Evolutionary conservation across 2,113 vertebrate genomes (phyloP).

Genomic region (Eptatretus burgeri): DNA sequence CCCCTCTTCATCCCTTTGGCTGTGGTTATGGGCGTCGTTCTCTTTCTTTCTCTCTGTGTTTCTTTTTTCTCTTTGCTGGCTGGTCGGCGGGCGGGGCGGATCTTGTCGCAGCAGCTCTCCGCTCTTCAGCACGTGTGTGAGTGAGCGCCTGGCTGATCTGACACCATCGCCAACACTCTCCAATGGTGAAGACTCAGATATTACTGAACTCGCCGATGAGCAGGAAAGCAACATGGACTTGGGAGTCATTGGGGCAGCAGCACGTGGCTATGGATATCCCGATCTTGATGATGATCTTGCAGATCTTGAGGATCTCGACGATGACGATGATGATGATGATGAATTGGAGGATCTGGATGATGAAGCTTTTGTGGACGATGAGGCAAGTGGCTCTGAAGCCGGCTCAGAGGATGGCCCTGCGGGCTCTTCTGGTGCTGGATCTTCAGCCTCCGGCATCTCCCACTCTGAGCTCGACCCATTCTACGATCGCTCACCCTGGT

Average conservation of each 20-base stretch:
- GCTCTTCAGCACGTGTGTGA: slow-evolving; percentile 95
- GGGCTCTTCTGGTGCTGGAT: not conserved
- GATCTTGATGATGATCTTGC: not conserved
- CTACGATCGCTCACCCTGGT: slow-evolving; percentile 99
- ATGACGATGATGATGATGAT: not conserved
- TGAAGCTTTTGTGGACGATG: slow-evolving; percentile 82
- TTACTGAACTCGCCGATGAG: slow-evolving; percentile 90
- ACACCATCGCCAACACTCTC: slow-evolving; percentile 98
- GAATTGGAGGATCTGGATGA: slow-evolving; percentile 72
- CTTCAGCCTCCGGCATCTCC: not conserved
- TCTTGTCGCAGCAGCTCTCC: slow-evolving; percentile 50
- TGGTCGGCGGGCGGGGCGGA: no score
- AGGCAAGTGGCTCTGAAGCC: slow-evolving; percentile 53
- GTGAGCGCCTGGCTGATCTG: slow-evolving; percentile 77
- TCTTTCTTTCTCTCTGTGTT: no score
- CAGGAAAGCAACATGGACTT: slow-evolving; percentile 22
- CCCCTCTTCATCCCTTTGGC: no score
- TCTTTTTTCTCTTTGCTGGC: no score
- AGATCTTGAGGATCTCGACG: not conserved
- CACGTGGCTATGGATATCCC: not conserved
- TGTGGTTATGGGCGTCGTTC: no score
- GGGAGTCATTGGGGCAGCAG: not conserved
- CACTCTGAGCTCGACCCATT: slow-evolving; percentile 41
- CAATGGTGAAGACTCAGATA: slow-evolving; percentile 65
- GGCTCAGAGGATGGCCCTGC: slow-evolving; percentile 70